phyloP scores from a whole-genome alignment of 2,113 vertebrate genomes.

The Seriola dumerili region DNA sequence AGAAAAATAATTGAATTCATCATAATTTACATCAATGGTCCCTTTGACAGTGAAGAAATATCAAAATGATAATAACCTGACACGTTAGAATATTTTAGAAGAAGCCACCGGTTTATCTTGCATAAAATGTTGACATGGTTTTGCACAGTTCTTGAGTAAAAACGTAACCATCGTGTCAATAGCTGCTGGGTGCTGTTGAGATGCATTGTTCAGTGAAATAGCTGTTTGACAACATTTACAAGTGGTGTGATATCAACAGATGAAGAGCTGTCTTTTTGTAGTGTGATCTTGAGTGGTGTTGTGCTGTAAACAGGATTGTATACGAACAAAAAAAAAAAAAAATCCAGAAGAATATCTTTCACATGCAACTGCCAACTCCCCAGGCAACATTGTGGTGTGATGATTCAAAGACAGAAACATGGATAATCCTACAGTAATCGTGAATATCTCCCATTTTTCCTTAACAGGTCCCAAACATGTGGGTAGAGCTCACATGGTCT shows the following conservation, averaged over 20 bases:
- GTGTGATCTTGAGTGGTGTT: slow-evolving; percentile 32
- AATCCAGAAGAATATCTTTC: slow-evolving; percentile 25
- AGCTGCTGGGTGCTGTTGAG: slow-evolving; percentile 71
- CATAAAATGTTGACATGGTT: slow-evolving; percentile 73
- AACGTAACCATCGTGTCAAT: slow-evolving; percentile 44
- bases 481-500: slow-evolving; percentile 8
- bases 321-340: slow-evolving; percentile 4
- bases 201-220: slow-evolving; percentile 48
- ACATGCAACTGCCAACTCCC: slow-evolving; percentile 34
- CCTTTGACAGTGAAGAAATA: slow-evolving; percentile 66
- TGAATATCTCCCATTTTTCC: slow-evolving; percentile 1
- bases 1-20: slow-evolving; percentile 72
- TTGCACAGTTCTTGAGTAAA: slow-evolving; percentile 52
- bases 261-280: slow-evolving; percentile 32
- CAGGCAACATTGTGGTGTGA: slow-evolving; percentile 25
- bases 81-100: slow-evolving; percentile 52
- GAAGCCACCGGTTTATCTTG: slow-evolving; percentile 63
- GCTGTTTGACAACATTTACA: slow-evolving; percentile 29
- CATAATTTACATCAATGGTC: slow-evolving; percentile 67
- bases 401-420: slow-evolving; percentile 43
- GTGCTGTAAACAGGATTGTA: slow-evolving; percentile 57
- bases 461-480: slow-evolving; percentile 7
- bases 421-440: slow-evolving; percentile 2
- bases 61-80: slow-evolving; percentile 67
- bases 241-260: slow-evolving; percentile 53